Percentiles rank a stretch among this genome's conserved stretches.
phyloP scores from a whole-genome alignment of 2,888 invertebrate species.

The Smittia aterrima region DNA sequence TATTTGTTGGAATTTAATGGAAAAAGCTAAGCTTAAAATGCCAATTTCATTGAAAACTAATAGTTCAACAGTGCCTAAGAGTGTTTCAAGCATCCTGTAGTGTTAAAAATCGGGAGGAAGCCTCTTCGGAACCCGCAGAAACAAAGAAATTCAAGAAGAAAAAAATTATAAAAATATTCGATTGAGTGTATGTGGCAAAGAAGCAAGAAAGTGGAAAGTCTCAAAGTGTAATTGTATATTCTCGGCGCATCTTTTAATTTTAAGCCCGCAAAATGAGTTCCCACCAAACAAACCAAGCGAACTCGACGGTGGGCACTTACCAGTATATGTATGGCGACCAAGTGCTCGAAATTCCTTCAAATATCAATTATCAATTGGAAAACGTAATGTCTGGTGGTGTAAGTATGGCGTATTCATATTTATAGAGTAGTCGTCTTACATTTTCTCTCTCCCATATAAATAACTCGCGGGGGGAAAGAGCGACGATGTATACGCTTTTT shows the following conservation, averaged over 20 bases:
- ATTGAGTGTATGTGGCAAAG: constrained; percentile 38
- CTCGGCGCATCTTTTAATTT: neutral
- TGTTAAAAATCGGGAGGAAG: neutral
- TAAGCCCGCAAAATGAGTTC: constrained; percentile 3
- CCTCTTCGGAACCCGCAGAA: neutral
- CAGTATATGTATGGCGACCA: constrained; percentile 36
- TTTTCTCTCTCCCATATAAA: constrained; percentile 11
- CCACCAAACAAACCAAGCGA: constrained; percentile 29
- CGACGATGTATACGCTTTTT: neutral
- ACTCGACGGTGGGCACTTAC: constrained; percentile 28
- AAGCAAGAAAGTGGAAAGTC: constrained; percentile 47
- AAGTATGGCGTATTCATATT: constrained; percentile 28
- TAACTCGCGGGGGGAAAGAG: neutral
- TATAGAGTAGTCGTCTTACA: neutral
- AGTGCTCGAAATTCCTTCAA: constrained; percentile 40
- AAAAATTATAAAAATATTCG: constrained; percentile 35
- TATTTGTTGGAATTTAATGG: no score
- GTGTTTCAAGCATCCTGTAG: neutral
- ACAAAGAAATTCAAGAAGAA: constrained; percentile 38
- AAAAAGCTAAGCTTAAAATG: neutral
- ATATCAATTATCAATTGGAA: constrained; percentile 41
- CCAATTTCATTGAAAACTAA: neutral
- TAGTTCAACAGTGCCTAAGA: constrained; percentile 27
- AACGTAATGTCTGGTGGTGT: constrained; percentile 40
- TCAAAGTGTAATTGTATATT: constrained; percentile 6